Evolutionary conservation across 2,888 invertebrate species (phyloP).

Genomic region (Sipha maydis): DNA sequence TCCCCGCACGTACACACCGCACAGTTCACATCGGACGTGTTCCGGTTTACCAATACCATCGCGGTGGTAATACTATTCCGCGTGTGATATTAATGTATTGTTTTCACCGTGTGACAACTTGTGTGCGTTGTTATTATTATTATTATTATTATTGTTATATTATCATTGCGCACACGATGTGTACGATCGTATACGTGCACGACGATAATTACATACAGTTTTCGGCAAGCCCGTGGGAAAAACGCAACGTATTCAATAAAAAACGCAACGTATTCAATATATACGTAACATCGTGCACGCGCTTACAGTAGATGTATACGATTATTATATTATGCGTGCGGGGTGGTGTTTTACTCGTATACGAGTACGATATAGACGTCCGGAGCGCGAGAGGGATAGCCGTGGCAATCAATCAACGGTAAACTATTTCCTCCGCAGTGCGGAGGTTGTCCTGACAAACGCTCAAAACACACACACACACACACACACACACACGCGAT

Average conservation of each 20-base stretch:
- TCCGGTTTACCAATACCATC: conserved; percentile 53
- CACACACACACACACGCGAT: not conserved
- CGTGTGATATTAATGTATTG: conserved; percentile 40
- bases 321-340: no score
- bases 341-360: no score
- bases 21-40: conserved; percentile 37
- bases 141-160: not conserved
- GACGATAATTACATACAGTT: conserved; percentile 31
- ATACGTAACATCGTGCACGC: no score
- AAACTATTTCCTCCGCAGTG: conserved; percentile 58
- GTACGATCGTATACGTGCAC: not conserved
- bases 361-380: not conserved
- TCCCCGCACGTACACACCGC: not conserved
- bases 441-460: conserved; percentile 48
- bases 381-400: not conserved
- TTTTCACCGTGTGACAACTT: conserved; percentile 37
- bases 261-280: not conserved
- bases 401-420: conserved; percentile 47
- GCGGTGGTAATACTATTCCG: conserved; percentile 19
- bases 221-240: conserved; percentile 46
- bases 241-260: not conserved
- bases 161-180: not conserved
- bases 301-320: no score
- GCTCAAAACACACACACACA: conserved; percentile 4
- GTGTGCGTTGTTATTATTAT: conserved; percentile 14